Evolutionary conservation across 1,140 invertebrate species (phyloP).

Genomic region (Grapholita molesta): DNA sequence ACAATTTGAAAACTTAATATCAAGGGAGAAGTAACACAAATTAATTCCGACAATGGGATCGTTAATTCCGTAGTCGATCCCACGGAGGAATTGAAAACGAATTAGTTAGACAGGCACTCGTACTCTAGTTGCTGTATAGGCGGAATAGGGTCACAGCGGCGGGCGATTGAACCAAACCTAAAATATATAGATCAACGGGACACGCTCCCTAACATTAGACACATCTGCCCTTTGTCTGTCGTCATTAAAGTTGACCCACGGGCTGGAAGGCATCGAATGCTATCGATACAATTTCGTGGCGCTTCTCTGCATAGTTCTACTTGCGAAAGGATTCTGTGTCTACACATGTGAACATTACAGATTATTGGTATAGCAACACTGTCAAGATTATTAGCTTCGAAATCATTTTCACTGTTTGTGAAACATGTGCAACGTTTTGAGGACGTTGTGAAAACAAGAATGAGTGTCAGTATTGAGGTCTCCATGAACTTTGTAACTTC

Average conservation of each 20-base stretch:
- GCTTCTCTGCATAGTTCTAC: neutral
- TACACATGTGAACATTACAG: neutral
- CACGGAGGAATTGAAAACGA: constrained; percentile 25
- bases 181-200: constrained; percentile 31
- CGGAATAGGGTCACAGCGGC: constrained; percentile 4
- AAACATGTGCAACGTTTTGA: neutral
- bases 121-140: neutral
- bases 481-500: too few relatives aligned
- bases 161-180: constrained; percentile 24
- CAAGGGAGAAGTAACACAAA: neutral
- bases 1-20: neutral
- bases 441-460: neutral
- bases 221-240: constrained; percentile 28
- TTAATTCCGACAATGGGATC: constrained; percentile 4
- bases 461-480: neutral
- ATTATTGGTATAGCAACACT: neutral
- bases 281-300: neutral
- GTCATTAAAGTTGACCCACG: constrained; percentile 21
- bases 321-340: neutral
- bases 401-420: neutral
- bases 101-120: constrained; percentile 22
- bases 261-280: neutral
- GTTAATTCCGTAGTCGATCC: neutral
- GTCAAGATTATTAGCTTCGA: neutral
- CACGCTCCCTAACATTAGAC: constrained; percentile 18